phyloP scores from a whole-genome alignment of 2,888 invertebrate species.

The Acanthosepion esculentum region DNA sequence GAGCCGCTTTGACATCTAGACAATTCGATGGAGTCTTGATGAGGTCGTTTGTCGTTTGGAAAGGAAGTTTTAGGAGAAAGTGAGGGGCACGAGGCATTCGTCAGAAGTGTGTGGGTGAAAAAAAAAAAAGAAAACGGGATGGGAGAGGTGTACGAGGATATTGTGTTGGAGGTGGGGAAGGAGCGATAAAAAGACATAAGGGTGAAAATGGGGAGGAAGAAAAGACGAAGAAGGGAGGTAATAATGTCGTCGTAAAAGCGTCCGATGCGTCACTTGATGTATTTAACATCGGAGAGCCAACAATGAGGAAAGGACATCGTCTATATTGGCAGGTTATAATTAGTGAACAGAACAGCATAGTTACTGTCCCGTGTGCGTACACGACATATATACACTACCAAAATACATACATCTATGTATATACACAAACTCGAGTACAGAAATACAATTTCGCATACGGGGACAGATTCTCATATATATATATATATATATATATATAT shows the following conservation, averaged over 20 bases:
- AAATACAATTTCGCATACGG: too few species aligned
- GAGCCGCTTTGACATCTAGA: background rate
- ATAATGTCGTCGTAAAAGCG: conserved; percentile 25
- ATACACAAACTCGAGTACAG: too few species aligned
- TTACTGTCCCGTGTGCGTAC: background rate
- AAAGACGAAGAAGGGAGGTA: background rate
- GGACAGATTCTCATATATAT: too few species aligned
- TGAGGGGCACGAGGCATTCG: background rate
- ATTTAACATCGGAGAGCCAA: background rate
- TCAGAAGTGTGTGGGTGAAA: conserved; percentile 7
- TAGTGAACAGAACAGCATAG: conserved; percentile 6
- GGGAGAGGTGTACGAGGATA: background rate
- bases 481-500: too few species aligned
- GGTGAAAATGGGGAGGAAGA: background rate
- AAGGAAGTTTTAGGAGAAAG: background rate
- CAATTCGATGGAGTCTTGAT: conserved; percentile 33
- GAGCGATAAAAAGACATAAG: background rate
- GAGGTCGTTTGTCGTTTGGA: background rate
- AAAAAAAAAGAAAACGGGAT: background rate
- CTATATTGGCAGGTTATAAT: conserved; percentile 33
- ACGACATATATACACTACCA: background rate
- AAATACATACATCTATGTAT: background rate
- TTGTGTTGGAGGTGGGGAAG: background rate
- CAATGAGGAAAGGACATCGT: conserved; percentile 23
- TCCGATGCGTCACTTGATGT: conserved; percentile 1